These are phyloP conservation scores for Lagocephalus sceleratus DNA, from an alignment of 2,797 vertebrate species.

Conservation along the genomic window DNA sequence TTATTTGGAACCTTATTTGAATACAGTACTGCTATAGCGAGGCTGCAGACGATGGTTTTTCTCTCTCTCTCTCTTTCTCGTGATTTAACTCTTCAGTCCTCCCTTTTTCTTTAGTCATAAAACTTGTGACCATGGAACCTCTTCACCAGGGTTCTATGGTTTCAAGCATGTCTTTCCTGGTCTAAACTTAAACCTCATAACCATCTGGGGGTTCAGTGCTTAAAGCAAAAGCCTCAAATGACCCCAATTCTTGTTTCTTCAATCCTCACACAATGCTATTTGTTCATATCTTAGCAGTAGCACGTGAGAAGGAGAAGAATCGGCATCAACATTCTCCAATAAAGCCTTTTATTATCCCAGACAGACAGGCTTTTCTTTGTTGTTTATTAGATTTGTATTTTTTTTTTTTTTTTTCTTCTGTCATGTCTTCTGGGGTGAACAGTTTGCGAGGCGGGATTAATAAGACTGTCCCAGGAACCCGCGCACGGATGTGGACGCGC, in stretches of 20 bases:
- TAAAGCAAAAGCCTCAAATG: conserved; percentile 35
- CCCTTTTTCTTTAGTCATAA: too few species aligned
- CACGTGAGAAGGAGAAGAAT: conserved; percentile 55
- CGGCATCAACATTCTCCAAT: conserved; percentile 45
- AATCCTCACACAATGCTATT: conserved; percentile 51
- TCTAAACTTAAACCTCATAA: conserved; percentile 8
- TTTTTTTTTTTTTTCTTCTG: too few species aligned
- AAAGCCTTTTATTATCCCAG: conserved; percentile 54
- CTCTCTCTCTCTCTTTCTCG: too few species aligned
- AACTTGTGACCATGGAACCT: too few species aligned
- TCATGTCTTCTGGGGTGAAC: conserved; percentile 45
- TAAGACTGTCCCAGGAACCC: conserved; percentile 45
- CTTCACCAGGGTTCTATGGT: too few species aligned
- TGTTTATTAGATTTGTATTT: conserved; percentile 59
- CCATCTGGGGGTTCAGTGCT: background rate
- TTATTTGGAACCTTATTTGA: too few species aligned
- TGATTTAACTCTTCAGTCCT: too few species aligned
- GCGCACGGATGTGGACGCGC: conserved; percentile 35
- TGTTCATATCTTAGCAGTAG: conserved; percentile 60
- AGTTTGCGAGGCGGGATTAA: conserved; percentile 41
- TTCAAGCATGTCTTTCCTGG: too few species aligned
- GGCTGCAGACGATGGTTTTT: too few species aligned
- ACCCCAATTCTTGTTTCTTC: conserved; percentile 47
- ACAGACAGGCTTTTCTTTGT: conserved; percentile 61
- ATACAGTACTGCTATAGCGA: too few species aligned